A percentile compares a stretch with the other conserved stretches of the same genome.
Evolutionary conservation across 2,113 vertebrate species (phyloP).

Genomic region (Poeciliopsis retropinna): DNA sequence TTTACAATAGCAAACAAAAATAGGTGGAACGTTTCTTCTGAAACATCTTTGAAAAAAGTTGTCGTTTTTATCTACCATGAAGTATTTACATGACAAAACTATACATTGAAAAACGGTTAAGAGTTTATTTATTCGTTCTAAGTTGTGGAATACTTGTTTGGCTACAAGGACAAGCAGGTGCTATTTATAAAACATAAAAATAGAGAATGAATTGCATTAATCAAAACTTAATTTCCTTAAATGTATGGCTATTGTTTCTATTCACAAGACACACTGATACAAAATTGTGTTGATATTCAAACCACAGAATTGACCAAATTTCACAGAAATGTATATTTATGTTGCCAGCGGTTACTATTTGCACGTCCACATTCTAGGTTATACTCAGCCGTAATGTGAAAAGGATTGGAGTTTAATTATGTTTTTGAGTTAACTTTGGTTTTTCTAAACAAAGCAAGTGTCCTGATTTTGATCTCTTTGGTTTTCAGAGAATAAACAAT

Average conservation of each 20-base stretch:
- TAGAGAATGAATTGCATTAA: no score
- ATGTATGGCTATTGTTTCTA: not conserved
- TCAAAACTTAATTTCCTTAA: not conserved
- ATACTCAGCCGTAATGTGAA: not conserved
- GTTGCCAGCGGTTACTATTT: not conserved
- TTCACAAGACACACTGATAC: not conserved
- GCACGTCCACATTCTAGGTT: not conserved
- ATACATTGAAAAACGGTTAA: no score
- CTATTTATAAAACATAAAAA: no score
- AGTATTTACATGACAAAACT: no score
- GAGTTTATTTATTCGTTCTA: no score
- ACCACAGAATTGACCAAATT: not conserved
- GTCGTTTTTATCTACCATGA: no score
- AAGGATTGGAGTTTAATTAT: not conserved
- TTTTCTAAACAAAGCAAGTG: constrained; percentile 35
- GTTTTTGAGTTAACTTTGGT: not conserved
- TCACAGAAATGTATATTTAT: not conserved
- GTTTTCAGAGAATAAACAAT: constrained; percentile 77
- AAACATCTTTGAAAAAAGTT: no score
- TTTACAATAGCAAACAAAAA: no score
- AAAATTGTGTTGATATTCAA: not conserved
- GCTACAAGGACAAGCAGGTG: no score
- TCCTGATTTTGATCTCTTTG: constrained; percentile 65
- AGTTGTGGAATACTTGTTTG: no score
- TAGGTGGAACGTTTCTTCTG: not conserved